Percentiles rank a stretch among this genome's conserved stretches.
These are phyloP conservation scores for Axinella damicornis DNA, from an alignment of 37 sponge, comb jelly and placozoan species.

Conservation along the genomic window DNA sequence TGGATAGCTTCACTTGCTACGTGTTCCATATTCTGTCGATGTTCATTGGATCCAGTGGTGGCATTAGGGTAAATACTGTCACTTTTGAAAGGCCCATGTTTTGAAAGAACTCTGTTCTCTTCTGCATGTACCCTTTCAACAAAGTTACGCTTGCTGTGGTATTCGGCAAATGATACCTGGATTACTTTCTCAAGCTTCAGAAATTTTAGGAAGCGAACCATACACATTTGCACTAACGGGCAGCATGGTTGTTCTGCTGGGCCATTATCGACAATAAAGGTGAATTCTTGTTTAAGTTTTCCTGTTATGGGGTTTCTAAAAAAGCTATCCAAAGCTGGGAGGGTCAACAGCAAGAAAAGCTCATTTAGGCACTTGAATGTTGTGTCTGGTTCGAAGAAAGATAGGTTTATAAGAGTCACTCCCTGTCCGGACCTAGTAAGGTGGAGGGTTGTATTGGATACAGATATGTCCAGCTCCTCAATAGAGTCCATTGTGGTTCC, in stretches of 20 bases:
- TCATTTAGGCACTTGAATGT: not conserved
- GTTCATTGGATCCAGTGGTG: not conserved
- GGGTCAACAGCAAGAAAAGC: conserved; percentile 6
- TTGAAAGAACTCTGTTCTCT: conserved; percentile 14
- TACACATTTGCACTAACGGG: conserved; percentile 24
- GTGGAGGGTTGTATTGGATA: not conserved
- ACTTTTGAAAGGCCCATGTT: conserved; percentile 8
- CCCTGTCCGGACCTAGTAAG: conserved; percentile 20
- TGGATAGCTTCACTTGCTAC: not conserved
- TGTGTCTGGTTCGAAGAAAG: conserved; percentile 11
- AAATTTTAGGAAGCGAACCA: conserved; percentile 11
- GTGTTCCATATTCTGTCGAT: not conserved
- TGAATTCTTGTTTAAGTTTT: not conserved
- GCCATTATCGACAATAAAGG: conserved; percentile 16
- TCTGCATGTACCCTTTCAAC: conserved; percentile 18
- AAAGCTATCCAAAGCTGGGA: conserved; percentile 17
- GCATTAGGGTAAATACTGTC: not conserved
- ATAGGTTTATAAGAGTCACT: conserved; percentile 21
- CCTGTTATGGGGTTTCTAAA: too few relatives aligned
- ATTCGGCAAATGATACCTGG: conserved; percentile 33
- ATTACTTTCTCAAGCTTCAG: conserved; percentile 2
- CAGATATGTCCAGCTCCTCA: not conserved
- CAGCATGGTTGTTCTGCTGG: conserved; percentile 26
- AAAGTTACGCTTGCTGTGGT: conserved; percentile 16
- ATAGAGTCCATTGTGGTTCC: not conserved